Base-by-base conservation (phyloP, 2,888 invertebrate genomes). In the Nyleta sp. region DNA sequence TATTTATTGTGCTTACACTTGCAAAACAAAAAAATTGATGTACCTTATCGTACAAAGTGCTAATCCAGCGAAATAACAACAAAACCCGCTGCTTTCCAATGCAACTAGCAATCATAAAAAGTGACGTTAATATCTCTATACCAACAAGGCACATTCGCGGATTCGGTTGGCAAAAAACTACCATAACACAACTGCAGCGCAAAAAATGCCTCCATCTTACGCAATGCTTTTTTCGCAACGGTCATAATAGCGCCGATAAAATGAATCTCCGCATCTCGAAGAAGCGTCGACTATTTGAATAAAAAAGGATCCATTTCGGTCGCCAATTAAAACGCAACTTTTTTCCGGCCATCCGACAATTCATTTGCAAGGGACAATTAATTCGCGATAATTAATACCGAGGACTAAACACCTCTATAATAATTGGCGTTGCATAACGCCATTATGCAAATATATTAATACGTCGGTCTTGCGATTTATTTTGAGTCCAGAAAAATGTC, bases 361-460 rank as follows among this genome's bases (percentile, higher is more conserved):
- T 28, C 28, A 2, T 5, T 28, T 28, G 44, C 18, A 44, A 22
- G 13, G 24, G 35, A 35, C n/a, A 13, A 35, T 35, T 35, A 35
- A 35, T 35, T 35, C 13, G 35, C 5, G 28, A 33, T 52, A 52
- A 52, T 52, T 52, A 33, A 52, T 52, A 33, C 33, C 52, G 33
- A 17, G 52, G 15, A 52, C 7, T 48, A 33, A 52, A n/a, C 10
- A 35, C 33, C 33, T 28, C 28, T 33, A 13, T 48, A 48, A 52
- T 52, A 52, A 52, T 20, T 13, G 28, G 6, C 8, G 33, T 52
- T 52, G 33, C 33, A 17, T 33, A 52, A 52, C 17, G 33, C 11
- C 28, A 52, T 52, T 52, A 52, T 52, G 52, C 33, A 33, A 52
- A 52, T 52, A 18, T 33, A 52, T 3, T 33, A 33, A 52, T 52